Evolutionary conservation across 2,888 invertebrate genomes (phyloP).

Genomic region (Physocephala rufipes): DNA sequence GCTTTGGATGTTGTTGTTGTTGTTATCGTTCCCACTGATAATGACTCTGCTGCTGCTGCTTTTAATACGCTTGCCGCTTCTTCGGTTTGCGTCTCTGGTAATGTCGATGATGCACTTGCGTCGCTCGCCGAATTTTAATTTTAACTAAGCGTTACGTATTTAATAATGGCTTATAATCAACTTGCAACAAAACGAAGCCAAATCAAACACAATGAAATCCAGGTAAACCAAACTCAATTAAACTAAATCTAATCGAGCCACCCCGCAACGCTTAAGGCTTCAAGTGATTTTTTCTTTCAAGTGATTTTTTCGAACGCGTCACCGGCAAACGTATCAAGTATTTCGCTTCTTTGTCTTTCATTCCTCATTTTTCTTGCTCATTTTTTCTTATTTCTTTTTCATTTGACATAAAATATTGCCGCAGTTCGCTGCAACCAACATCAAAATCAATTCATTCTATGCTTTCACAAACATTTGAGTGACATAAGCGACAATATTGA

Average conservation of each 20-base stretch:
- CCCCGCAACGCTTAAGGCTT: too few relatives aligned
- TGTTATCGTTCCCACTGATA: background rate
- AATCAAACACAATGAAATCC: too few relatives aligned
- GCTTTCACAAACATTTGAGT: background rate
- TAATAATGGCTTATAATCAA: constrained; percentile 46
- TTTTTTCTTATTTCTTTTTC: too few relatives aligned
- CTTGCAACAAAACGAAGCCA: constrained; percentile 42
- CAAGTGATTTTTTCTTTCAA: too few relatives aligned
- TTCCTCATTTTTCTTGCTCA: background rate
- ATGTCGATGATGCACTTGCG: too few relatives aligned
- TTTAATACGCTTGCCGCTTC: constrained; percentile 37
- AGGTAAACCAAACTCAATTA: too few relatives aligned
- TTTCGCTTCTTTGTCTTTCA: background rate
- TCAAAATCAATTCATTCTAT: background rate
- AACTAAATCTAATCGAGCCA: too few relatives aligned
- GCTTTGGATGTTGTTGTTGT: background rate
- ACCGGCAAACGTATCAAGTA: constrained; percentile 6
- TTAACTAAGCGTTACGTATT: constrained; percentile 45
- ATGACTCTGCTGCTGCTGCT: background rate
- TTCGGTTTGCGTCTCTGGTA: too few relatives aligned
- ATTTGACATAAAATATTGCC: constrained; percentile 7
- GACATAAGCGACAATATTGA: constrained; percentile 5
- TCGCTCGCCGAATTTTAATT: too few relatives aligned
- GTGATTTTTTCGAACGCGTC: constrained; percentile 9
- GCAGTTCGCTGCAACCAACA: background rate